phyloP scores from a whole-genome alignment of 92 coral and sea anemone species.

The Epizoanthus ramosus region DNA sequence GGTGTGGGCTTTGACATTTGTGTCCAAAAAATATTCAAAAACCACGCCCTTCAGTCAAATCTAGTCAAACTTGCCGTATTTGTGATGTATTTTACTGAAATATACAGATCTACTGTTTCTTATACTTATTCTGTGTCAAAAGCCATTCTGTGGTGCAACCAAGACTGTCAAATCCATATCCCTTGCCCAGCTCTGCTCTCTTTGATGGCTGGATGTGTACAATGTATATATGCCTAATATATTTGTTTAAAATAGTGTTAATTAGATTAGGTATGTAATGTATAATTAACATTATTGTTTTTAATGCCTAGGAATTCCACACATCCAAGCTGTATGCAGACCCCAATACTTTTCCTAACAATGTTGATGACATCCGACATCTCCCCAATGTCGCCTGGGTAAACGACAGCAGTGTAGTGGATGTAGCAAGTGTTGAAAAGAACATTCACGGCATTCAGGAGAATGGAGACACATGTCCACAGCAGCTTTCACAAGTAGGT shows the following conservation, averaged over 20 bases:
- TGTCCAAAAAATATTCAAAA: too few species aligned
- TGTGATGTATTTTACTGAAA: too few species aligned
- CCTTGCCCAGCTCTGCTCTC: too few species aligned
- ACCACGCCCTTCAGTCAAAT: too few species aligned
- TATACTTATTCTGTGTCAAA: too few species aligned
- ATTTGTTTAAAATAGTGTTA: background rate
- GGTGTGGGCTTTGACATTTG: too few species aligned
- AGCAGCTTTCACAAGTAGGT: conserved; percentile 74
- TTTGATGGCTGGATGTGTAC: too few species aligned
- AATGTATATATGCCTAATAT: background rate
- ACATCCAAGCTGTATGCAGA: conserved; percentile 63
- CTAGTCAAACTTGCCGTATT: too few species aligned
- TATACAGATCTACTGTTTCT: too few species aligned
- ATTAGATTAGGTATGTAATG: background rate
- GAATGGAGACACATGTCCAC: conserved; percentile 33
- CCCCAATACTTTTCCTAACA: conserved; percentile 71
- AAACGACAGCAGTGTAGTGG: conserved; percentile 82
- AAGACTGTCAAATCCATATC: too few species aligned
- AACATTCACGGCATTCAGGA: conserved; percentile 64
- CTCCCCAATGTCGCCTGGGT: conserved; percentile 90
- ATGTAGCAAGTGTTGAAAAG: conserved; percentile 60
- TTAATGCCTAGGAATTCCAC: conserved; percentile 37
- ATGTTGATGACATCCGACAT: conserved; percentile 71
- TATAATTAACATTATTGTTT: background rate
- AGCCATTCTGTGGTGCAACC: too few species aligned